phyloP scores from a whole-genome alignment of 2,113 vertebrate species.

The Nerophis ophidion region DNA sequence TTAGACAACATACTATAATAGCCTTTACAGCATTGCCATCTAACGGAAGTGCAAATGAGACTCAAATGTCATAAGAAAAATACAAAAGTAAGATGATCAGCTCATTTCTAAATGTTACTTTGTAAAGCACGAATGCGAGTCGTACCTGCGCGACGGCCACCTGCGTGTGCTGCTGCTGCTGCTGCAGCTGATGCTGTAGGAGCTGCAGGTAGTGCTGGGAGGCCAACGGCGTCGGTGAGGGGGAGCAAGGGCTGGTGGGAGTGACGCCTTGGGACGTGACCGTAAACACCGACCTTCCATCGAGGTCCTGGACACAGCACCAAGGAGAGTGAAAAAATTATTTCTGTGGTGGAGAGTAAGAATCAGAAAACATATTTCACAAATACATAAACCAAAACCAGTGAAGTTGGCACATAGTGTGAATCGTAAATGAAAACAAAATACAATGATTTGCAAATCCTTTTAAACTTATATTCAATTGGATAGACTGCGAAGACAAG shows the following conservation, averaged over 20 bases:
- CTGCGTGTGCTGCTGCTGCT: constrained; percentile 86
- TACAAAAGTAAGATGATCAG: too few species aligned
- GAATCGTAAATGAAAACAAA: too few species aligned
- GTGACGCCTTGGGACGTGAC: constrained; percentile 57
- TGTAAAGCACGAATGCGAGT: not conserved
- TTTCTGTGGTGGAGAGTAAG: too few species aligned
- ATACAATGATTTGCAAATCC: too few species aligned
- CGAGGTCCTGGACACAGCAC: constrained; percentile 61
- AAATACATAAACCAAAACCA: not conserved
- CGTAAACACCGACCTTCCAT: constrained; percentile 60
- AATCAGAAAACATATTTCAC: not conserved
- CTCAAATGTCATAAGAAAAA: too few species aligned
- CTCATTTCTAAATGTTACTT: too few species aligned
- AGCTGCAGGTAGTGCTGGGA: constrained; percentile 79
- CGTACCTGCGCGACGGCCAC: constrained; percentile 83
- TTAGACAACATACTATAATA: too few species aligned
- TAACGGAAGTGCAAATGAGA: too few species aligned
- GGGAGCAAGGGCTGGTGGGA: constrained; percentile 66
- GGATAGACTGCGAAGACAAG: too few species aligned
- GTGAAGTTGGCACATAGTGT: too few species aligned
- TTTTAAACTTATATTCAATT: too few species aligned
- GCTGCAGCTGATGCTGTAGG: constrained; percentile 80
- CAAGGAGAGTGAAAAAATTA: not conserved
- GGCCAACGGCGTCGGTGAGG: constrained; percentile 73
- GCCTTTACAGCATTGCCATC: too few species aligned